Evolutionary conservation across 2,113 vertebrate genomes (phyloP), one percentile per base, ranked within the genome.

Genomic region (Rhadina sibilatrix): DNA sequence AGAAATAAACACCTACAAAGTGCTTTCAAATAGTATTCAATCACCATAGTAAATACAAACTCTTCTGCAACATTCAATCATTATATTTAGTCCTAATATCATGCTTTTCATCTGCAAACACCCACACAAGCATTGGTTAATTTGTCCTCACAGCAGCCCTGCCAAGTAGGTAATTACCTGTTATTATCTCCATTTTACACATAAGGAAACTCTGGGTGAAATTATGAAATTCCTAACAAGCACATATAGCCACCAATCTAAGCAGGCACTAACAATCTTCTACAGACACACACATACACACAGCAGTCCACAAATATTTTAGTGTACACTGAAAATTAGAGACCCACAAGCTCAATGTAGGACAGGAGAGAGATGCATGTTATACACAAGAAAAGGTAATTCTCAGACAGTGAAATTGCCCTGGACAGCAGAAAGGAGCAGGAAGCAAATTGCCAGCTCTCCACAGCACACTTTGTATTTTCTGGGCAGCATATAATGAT

Each of bases 121-220:
- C 88, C 94, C 80, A 83, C 95, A 94, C 83, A 94, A 93, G 85
- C 92, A 82, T 78, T 96, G 92, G 95, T 97, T 96, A 96, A 96
- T 96, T 97, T 94, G 94, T 95, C 94, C 96, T 96, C 90, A 96
- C 88, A 96, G 89, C 88, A 96, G 90, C 88, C 79, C 83, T 92
- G 94, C 79, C 89, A 95, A 93, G 82, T 93, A 92, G 87, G 90
- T 92, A 97, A 96, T 97, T 96, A 95, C 27, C 8, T 87, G 60
- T 96, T 94, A 96, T 96, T 95, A 96, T 92, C 76, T 86, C 69
- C 69, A 61, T 95, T 96, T 96, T 89, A 89, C 76, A 93, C 71
- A 87, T 78, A 95, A 88, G 93, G 92, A 89, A 92, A 95, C 91
- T 86, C 86, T 31, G 76, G 61, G 46, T 95, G 91, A 96, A 95